A percentile compares a stretch with the other conserved stretches of the same genome.
phyloP scores from a whole-genome alignment of 2,888 invertebrate genomes.

The Mechanitis mazaeus region DNA sequence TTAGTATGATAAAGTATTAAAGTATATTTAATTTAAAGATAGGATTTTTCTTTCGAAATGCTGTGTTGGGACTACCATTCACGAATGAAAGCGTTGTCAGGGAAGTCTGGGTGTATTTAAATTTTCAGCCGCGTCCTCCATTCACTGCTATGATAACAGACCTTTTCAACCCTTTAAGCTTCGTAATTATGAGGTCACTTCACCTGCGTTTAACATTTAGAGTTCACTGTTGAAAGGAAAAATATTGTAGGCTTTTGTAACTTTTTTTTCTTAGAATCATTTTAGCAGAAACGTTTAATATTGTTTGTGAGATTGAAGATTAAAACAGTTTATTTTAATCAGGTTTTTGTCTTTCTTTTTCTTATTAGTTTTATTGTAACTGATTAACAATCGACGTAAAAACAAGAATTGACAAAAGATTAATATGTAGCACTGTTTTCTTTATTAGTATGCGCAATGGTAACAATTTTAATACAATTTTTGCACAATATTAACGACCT shows the following conservation, averaged over 20 bases:
- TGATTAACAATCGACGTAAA: too few relatives aligned
- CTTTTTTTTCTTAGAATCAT: conserved; percentile 9
- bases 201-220: conserved; percentile 25
- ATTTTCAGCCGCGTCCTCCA: conserved; percentile 17
- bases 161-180: conserved; percentile 27
- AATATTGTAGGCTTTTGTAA: conserved; percentile 13
- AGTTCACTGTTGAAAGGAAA: conserved; percentile 16
- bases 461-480: too few relatives aligned
- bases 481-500: too few relatives aligned
- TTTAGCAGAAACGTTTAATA: background rate
- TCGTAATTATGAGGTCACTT: conserved; percentile 28
- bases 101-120: conserved; percentile 20
- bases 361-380: background rate
- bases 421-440: too few relatives aligned
- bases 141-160: conserved; percentile 27
- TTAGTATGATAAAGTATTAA: background rate
- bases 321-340: background rate
- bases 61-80: background rate
- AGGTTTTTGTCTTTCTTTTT: background rate
- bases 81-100: conserved; percentile 9
- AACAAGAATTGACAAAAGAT: too few relatives aligned
- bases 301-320: background rate
- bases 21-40: background rate
- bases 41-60: background rate
- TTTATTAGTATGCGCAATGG: too few relatives aligned